phyloP scores from a whole-genome alignment of 2,113 vertebrate species.

The human (Homo sapiens) region DNA sequence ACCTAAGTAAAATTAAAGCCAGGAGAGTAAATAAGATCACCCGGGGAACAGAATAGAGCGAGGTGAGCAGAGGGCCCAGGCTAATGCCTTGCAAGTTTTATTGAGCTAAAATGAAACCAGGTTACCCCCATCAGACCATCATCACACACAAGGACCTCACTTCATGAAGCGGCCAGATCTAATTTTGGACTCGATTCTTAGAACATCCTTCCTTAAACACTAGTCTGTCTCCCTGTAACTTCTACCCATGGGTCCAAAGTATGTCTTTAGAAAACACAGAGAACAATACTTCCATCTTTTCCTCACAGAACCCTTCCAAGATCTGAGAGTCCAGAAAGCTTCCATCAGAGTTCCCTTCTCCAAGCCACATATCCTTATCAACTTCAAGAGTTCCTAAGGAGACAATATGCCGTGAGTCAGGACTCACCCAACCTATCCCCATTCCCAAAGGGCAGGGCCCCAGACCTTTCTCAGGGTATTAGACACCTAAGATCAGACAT shows the following conservation, averaged over 20 bases:
- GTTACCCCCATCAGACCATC: neutral
- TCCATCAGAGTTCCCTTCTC: neutral
- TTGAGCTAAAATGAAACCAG: conserved; percentile 3
- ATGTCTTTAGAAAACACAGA: conserved; percentile 47
- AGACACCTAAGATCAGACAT: neutral
- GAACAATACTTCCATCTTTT: neutral
- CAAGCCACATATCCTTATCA: neutral
- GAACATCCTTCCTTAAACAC: neutral
- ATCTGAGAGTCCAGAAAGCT: conserved; percentile 2
- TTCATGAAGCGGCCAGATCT: neutral
- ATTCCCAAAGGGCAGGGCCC: neutral
- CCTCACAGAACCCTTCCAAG: neutral
- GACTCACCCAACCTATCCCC: neutral
- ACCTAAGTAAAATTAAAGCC: conserved; percentile 27
- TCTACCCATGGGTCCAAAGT: neutral
- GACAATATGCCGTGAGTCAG: neutral
- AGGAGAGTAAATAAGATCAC: neutral
- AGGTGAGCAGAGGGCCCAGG: neutral
- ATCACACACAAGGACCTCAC: neutral
- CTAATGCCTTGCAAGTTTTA: neutral
- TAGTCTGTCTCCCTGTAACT: neutral
- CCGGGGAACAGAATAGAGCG: neutral
- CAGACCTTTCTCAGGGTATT: neutral
- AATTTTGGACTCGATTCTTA: neutral
- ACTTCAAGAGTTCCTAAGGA: conserved; percentile 8